Evolutionary conservation across 1,140 invertebrate species (phyloP).

Genomic region (Danaus plexippus): DNA sequence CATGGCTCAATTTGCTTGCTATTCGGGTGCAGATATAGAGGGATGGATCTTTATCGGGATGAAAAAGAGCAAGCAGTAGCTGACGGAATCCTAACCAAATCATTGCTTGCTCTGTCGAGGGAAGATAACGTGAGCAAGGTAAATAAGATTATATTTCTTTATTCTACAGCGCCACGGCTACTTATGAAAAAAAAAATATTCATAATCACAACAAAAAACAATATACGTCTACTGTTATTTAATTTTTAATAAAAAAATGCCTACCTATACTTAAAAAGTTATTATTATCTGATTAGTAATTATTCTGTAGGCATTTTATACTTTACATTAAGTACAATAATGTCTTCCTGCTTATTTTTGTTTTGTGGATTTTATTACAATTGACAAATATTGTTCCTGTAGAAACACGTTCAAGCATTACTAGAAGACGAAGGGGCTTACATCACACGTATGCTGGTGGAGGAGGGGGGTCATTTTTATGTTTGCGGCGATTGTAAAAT

Average conservation of each 20-base stretch:
- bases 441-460: constrained; percentile 83
- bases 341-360: no score
- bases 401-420: constrained; percentile 96
- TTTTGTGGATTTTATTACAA: no score
- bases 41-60: constrained; percentile 88
- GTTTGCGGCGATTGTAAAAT: constrained; percentile 98
- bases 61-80: constrained; percentile 85
- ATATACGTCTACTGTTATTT: no score
- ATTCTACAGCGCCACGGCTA: no score
- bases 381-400: constrained; percentile 31
- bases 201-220: no score
- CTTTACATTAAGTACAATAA: no score
- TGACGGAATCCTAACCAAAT: constrained; percentile 81
- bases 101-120: constrained; percentile 88
- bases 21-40: constrained; percentile 89
- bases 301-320: no score
- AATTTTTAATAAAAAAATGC: no score
- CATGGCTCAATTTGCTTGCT: constrained; percentile 86
- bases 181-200: no score
- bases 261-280: no score
- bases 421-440: constrained; percentile 82
- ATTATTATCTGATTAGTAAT: no score
- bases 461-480: constrained; percentile 92
- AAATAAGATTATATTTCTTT: constrained; percentile 23
- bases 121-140: constrained; percentile 87